phyloP scores from a whole-genome alignment of 2,797 vertebrate genomes.

The Muraenolepis orangiensis region DNA sequence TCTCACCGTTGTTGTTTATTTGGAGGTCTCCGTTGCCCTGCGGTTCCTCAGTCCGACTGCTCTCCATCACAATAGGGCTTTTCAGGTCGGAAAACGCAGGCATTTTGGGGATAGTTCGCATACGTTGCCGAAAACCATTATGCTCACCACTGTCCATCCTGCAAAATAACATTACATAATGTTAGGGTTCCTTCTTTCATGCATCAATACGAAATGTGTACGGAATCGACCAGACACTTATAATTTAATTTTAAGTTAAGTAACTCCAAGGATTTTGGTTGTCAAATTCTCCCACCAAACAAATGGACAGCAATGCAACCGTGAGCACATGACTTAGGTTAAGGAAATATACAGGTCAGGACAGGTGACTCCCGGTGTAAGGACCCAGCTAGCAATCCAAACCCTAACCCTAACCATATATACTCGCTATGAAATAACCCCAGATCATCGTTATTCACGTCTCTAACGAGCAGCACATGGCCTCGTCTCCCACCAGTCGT shows the following conservation, averaged over 20 bases:
- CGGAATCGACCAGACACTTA: not conserved
- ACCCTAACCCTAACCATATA: not conserved
- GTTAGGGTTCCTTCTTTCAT: not conserved
- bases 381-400: not conserved
- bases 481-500: too few relatives aligned
- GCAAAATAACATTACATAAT: not conserved
- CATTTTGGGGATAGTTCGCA: constrained; percentile 26
- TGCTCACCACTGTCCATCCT: constrained; percentile 62
- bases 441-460: not conserved
- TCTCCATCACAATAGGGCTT: constrained; percentile 20
- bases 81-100: constrained; percentile 32
- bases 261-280: not conserved
- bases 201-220: not conserved
- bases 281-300: not conserved
- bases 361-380: not conserved
- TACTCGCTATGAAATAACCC: not conserved
- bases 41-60: constrained; percentile 22
- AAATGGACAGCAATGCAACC: not conserved
- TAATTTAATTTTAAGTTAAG: not conserved
- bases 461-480: too few relatives aligned
- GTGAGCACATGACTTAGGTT: not conserved
- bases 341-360: not conserved
- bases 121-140: constrained; percentile 34
- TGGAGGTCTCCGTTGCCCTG: constrained; percentile 37
- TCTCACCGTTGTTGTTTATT: constrained; percentile 56